These are phyloP conservation scores for Caenorhabditis briggsae DNA, from an alignment of 1,140 invertebrate genomes.

Conservation along the genomic window DNA sequence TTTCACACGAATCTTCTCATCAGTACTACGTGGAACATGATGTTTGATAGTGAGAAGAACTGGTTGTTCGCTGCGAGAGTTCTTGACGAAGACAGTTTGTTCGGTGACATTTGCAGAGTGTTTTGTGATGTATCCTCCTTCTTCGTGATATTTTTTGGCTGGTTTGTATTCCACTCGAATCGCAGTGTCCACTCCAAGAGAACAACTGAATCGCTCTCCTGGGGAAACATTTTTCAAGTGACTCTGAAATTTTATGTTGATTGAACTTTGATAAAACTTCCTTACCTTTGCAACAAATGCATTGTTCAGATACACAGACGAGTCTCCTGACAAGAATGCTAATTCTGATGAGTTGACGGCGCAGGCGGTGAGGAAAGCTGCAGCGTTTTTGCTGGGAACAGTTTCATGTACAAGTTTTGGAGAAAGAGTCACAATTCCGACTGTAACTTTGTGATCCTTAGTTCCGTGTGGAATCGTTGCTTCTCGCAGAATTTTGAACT, in stretches of 20 bases:
- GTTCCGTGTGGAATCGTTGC: constrained; percentile 78
- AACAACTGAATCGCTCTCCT: constrained; percentile 78
- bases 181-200: constrained; percentile 79
- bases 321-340: constrained; percentile 78
- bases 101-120: constrained; percentile 71
- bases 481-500: constrained; percentile 75
- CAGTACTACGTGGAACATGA: constrained; percentile 78
- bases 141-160: constrained; percentile 71
- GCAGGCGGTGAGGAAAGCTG: constrained; percentile 79
- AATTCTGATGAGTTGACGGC: constrained; percentile 78
- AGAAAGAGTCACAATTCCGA: constrained; percentile 78
- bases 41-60: constrained; percentile 78
- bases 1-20: constrained; percentile 79
- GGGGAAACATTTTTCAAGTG: constrained; percentile 76
- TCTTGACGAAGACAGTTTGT: constrained; percentile 79
- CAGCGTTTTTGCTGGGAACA: constrained; percentile 77
- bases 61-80: constrained; percentile 73
- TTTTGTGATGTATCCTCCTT: constrained; percentile 72
- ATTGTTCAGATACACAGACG: constrained; percentile 79
- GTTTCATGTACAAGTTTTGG: constrained; percentile 78
- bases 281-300: constrained; percentile 79
- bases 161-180: constrained; percentile 79
- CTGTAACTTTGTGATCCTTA: constrained; percentile 69
- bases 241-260: constrained; percentile 22
- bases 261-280: background rate